A percentile compares a stretch with the other conserved stretches of the same genome.
phyloP scores from a whole-genome alignment of 53 echinoderm and acorn worm genomes.

The Stichopus horrens region DNA sequence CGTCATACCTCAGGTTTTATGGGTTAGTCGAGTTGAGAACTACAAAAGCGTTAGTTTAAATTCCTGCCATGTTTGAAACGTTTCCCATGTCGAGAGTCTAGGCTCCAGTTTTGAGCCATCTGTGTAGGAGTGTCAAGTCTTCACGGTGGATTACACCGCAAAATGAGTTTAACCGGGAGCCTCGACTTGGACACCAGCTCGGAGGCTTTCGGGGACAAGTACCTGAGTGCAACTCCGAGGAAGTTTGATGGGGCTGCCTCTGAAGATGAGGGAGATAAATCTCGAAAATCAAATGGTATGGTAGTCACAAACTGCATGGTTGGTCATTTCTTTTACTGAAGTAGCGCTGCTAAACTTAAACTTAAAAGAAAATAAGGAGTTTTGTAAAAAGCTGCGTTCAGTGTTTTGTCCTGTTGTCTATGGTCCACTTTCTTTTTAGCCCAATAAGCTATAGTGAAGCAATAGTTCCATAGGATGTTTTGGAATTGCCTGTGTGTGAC shows the following conservation, averaged over 20 bases:
- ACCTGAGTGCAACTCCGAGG: conserved; percentile 21
- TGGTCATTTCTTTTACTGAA: too few species aligned
- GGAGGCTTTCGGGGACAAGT: neutral
- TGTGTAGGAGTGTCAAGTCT: neutral
- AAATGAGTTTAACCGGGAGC: neutral
- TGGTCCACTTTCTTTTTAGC: too few species aligned
- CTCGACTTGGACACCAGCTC: neutral
- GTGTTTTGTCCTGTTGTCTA: too few species aligned
- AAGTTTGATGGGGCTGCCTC: conserved; percentile 1
- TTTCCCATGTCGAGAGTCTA: neutral
- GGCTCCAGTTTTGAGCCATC: neutral
- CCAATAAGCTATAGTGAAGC: too few species aligned
- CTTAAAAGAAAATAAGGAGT: too few species aligned
- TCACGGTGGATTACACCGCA: neutral
- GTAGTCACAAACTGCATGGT: too few species aligned
- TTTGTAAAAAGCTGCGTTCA: too few species aligned
- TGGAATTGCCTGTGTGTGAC: too few species aligned
- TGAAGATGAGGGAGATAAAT: conserved; percentile 14
- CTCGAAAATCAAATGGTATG: conserved; percentile 3
- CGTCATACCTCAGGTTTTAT: too few species aligned
- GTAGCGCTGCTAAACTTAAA: too few species aligned
- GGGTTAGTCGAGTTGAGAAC: too few species aligned
- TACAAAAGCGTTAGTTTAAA: neutral
- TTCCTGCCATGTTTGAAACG: neutral
- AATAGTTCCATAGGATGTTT: too few species aligned